phyloP scores from a whole-genome alignment of 2,113 vertebrate species.

The Hemiprocne comata region DNA sequence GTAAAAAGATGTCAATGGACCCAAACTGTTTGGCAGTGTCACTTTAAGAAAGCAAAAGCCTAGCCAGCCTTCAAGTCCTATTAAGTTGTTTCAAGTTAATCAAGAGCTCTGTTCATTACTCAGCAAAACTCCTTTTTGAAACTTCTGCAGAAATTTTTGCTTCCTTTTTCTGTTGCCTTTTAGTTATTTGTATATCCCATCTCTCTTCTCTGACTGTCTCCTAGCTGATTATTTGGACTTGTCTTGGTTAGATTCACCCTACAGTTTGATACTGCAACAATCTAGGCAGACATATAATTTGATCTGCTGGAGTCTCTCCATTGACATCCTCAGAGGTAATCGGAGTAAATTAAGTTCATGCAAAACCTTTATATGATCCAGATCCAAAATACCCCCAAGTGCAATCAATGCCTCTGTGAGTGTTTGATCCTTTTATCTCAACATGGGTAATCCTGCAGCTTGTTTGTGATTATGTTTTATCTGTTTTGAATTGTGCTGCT shows the following conservation, averaged over 20 bases:
- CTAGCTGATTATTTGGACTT: neutral
- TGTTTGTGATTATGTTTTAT: constrained; percentile 22
- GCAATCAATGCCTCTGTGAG: neutral
- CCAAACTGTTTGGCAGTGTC: neutral
- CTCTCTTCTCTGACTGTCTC: neutral
- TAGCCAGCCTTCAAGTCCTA: neutral
- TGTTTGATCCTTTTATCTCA: constrained; percentile 25
- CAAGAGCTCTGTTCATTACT: neutral
- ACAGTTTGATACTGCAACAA: neutral
- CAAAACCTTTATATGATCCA: constrained; percentile 6
- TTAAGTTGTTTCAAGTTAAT: neutral
- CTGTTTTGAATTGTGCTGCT: constrained; percentile 11
- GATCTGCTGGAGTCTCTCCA: neutral
- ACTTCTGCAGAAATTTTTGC: neutral
- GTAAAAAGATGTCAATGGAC: neutral
- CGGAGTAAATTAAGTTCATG: constrained; percentile 18
- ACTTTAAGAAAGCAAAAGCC: neutral
- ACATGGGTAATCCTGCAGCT: neutral
- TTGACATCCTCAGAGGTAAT: neutral
- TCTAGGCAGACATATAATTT: neutral
- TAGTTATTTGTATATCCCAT: neutral
- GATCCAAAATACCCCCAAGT: neutral
- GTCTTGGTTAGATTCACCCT: neutral
- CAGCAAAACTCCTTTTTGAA: neutral
- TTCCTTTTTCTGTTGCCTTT: neutral